phyloP scores from a whole-genome alignment of 2,113 vertebrate genomes.

The Eudyptes chrysolophus region DNA sequence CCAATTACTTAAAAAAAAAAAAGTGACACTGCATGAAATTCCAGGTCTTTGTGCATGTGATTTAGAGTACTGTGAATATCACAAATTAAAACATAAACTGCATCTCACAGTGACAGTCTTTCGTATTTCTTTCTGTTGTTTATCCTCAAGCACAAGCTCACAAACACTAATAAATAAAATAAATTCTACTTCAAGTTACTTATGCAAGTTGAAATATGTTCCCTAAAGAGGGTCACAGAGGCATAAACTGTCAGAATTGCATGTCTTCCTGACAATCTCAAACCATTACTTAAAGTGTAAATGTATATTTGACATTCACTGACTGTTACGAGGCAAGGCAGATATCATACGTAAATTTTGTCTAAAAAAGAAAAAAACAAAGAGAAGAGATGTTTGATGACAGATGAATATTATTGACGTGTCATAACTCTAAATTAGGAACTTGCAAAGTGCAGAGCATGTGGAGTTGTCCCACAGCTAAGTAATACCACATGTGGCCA shows the following conservation, averaged over 20 bases:
- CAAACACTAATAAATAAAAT: not conserved
- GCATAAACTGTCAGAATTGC: not conserved
- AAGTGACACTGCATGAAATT: not conserved
- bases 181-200: not conserved
- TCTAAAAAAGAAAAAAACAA: not conserved
- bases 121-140: not conserved
- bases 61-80: not conserved
- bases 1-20: not conserved
- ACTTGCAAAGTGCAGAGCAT: not conserved
- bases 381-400: not conserved
- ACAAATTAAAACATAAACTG: not conserved
- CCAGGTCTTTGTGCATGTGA: not conserved
- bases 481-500: not conserved
- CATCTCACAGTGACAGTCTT: not conserved
- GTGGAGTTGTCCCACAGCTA: not conserved
- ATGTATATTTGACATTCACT: not conserved
- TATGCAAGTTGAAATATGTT: conserved; percentile 1
- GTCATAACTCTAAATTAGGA: not conserved
- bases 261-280: not conserved
- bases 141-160: not conserved
- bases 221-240: conserved; percentile 4
- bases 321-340: not conserved
- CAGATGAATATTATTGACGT: not conserved
- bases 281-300: not conserved
- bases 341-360: not conserved